Percentiles rank a stretch among this genome's conserved stretches.
Evolutionary conservation across 2,888 invertebrate genomes (phyloP).

Genomic region (Papilio elwesi): DNA sequence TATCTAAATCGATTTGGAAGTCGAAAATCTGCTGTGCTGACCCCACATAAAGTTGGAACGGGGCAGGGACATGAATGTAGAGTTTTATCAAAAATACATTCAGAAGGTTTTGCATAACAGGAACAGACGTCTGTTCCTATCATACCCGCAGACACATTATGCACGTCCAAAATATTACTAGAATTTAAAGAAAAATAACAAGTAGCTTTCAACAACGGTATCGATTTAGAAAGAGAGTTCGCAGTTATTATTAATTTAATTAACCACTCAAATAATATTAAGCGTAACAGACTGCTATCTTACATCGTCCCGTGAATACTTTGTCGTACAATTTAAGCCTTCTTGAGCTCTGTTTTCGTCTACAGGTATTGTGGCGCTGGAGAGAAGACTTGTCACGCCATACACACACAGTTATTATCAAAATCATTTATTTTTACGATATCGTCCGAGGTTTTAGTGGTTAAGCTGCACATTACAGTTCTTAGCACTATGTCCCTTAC

Average conservation of each 20-base stretch:
- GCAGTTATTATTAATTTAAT: not conserved
- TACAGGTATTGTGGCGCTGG: not conserved
- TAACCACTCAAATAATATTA: not conserved
- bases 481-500: not conserved
- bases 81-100: too few relatives aligned
- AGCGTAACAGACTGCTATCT: slow-evolving; percentile 1
- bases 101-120: too few relatives aligned
- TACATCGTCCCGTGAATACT: not conserved
- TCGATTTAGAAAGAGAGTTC: not conserved
- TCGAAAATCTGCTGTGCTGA: too few relatives aligned
- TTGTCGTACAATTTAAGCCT: slow-evolving; percentile 13
- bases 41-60: too few relatives aligned
- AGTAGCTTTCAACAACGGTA: too few relatives aligned
- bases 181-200: too few relatives aligned
- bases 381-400: not conserved
- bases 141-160: too few relatives aligned
- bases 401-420: not conserved
- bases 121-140: too few relatives aligned
- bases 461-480: not conserved
- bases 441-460: not conserved
- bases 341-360: not conserved
- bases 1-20: too few relatives aligned
- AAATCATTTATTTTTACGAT: not conserved
- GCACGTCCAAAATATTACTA: too few relatives aligned
- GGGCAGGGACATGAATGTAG: too few relatives aligned